phyloP scores from a whole-genome alignment of 37 sponge, comb jelly and placozoan genomes.

The Theonella swinhoei region DNA sequence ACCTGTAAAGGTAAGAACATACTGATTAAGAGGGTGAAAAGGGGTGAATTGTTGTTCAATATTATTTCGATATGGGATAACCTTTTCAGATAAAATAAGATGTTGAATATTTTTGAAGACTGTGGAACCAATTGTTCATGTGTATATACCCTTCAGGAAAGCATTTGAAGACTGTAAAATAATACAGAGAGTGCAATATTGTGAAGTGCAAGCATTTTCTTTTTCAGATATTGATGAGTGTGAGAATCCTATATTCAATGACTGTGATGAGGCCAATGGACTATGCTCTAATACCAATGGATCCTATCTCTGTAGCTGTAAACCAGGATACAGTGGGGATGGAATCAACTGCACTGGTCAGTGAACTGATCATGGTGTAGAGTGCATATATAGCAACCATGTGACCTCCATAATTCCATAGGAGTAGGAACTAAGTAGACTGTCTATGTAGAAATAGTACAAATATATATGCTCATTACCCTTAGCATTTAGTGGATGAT shows the following conservation, averaged over 20 bases:
- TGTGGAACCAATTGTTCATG: no score
- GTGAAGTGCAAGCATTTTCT: constrained; percentile 5
- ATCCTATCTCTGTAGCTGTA: constrained; percentile 29
- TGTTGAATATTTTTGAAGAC: no score
- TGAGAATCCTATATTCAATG: background rate
- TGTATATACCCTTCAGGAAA: background rate
- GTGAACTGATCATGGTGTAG: background rate
- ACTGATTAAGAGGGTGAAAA: no score
- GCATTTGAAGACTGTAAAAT: constrained; percentile 16
- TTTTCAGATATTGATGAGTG: constrained; percentile 40
- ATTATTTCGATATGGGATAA: no score
- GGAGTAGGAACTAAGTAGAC: no score
- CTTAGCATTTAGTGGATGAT: no score
- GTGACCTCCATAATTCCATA: no score
- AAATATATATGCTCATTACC: no score
- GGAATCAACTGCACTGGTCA: constrained; percentile 17
- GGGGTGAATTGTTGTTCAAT: no score
- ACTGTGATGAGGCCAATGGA: constrained; percentile 26
- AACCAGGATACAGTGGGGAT: constrained; percentile 11
- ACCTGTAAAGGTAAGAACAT: no score
- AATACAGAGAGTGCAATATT: constrained; percentile 31
- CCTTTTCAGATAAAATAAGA: no score
- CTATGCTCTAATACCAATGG: constrained; percentile 36
- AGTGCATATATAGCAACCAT: background rate
- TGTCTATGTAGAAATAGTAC: no score